A percentile compares a stretch with the other conserved stretches of the same genome.
These are phyloP conservation scores for Phymastichus coffea DNA, from an alignment of 1,140 invertebrate species.

Conservation along the genomic window DNA sequence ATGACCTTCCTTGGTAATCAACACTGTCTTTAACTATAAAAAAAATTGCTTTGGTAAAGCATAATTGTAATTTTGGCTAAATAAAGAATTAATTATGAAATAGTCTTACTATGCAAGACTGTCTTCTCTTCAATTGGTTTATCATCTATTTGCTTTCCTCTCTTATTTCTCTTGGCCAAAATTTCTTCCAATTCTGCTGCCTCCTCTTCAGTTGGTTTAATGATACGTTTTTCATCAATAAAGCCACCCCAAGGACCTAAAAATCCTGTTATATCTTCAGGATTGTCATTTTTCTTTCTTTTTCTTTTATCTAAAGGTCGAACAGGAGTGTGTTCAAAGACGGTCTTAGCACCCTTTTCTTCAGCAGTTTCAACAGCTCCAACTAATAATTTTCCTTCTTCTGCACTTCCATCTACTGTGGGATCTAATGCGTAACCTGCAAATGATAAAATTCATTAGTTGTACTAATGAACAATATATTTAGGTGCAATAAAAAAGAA, in stretches of 20 bases:
- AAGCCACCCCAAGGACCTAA: conserved; percentile 96
- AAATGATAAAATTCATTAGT: conserved; percentile 14
- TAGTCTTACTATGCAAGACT: conserved; percentile 84
- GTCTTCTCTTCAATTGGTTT: conserved; percentile 94
- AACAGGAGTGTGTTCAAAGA: conserved; percentile 81
- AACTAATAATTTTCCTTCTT: conserved; percentile 67
- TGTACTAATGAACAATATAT: background rate
- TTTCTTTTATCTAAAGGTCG: conserved; percentile 84
- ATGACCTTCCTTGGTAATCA: conserved; percentile 97
- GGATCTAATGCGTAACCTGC: conserved; percentile 93
- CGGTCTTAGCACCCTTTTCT: conserved; percentile 74
- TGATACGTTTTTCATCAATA: conserved; percentile 84
- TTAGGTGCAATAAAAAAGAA: too few species aligned
- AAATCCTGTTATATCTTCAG: conserved; percentile 92
- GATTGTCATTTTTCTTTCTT: conserved; percentile 85
- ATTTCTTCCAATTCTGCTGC: conserved; percentile 92
- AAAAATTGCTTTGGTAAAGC: conserved; percentile 28
- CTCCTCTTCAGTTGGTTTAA: conserved; percentile 90
- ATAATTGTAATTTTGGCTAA: too few species aligned
- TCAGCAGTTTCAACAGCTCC: conserved; percentile 65
- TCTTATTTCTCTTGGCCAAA: conserved; percentile 86
- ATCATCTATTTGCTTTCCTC: conserved; percentile 81
- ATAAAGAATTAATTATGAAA: conserved; percentile 13
- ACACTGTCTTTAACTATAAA: conserved; percentile 85
- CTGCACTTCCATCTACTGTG: conserved; percentile 69